Percentiles rank a stretch among this genome's conserved stretches.
Evolutionary conservation across 2,888 invertebrate genomes (phyloP).

Genomic region (Octonoba sinensis): DNA sequence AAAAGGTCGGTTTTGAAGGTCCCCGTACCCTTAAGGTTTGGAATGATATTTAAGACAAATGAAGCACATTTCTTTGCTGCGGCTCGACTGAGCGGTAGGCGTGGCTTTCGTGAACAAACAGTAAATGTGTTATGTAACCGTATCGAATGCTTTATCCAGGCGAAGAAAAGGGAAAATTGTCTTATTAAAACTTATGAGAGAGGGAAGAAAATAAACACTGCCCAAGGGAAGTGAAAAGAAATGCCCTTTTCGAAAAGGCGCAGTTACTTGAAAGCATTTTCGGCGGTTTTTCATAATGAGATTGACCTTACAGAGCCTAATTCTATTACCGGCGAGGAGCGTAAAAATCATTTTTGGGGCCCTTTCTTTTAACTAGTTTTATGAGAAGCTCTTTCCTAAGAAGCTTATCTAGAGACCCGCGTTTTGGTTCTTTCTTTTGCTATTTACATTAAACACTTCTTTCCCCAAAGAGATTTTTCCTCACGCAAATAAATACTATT

Average conservation of each 20-base stretch:
- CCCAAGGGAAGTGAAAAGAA: conserved; percentile 25
- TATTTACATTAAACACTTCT: not conserved
- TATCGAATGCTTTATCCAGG: too few species aligned
- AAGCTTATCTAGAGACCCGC: conserved; percentile 32
- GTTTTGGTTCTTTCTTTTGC: conserved; percentile 2
- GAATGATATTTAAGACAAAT: too few species aligned
- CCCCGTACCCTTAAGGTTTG: too few species aligned
- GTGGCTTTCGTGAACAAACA: too few species aligned
- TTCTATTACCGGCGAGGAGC: conserved; percentile 30
- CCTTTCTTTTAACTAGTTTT: conserved; percentile 40
- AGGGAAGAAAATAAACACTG: not conserved
- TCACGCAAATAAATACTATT: too few species aligned
- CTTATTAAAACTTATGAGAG: not conserved
- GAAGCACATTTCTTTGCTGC: too few species aligned
- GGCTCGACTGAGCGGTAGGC: too few species aligned
- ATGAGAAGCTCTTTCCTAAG: conserved; percentile 25
- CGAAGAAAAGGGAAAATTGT: too few species aligned
- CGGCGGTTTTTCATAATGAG: conserved; percentile 46
- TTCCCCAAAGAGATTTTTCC: conserved; percentile 6
- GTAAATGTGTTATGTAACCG: not conserved
- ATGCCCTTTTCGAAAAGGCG: conserved; percentile 18
- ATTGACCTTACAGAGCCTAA: conserved; percentile 48
- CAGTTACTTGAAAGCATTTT: conserved; percentile 1
- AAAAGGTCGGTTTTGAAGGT: too few species aligned
- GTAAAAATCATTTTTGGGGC: conserved; percentile 37